Evolutionary conservation across 2,113 vertebrate genomes (phyloP).

Genomic region (Fregata magnificens): DNA sequence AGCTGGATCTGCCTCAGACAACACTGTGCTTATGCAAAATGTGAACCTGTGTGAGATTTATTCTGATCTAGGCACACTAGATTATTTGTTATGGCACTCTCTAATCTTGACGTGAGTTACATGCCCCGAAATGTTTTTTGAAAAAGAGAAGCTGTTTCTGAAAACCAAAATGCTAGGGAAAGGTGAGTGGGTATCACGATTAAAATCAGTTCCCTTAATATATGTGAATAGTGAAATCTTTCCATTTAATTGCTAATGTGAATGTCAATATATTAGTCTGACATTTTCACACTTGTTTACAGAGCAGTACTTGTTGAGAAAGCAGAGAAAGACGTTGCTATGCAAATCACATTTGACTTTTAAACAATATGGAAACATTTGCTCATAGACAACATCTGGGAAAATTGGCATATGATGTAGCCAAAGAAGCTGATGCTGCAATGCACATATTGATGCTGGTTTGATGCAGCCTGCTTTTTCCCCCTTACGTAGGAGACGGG

Average conservation of each 20-base stretch:
- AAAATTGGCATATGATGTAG: neutral
- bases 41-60: neutral
- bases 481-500: neutral
- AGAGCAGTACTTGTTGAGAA: neutral
- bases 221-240: neutral
- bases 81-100: neutral
- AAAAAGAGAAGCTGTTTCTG: neutral
- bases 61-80: neutral
- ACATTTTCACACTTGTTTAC: neutral
- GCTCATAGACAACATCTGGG: neutral
- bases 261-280: neutral
- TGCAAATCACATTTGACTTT: neutral
- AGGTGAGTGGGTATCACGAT: neutral
- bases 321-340: neutral
- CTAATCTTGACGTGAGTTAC: neutral
- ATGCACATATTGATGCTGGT: neutral
- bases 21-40: neutral
- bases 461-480: neutral
- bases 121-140: neutral
- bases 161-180: neutral
- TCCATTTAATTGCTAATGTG: neutral
- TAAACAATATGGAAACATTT: neutral
- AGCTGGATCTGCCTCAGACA: neutral
- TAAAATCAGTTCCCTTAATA: neutral
- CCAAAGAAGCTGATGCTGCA: neutral